These are phyloP conservation scores for Drosophila peninsularis DNA, from an alignment of 2,888 invertebrate species.

Conservation along the genomic window DNA sequence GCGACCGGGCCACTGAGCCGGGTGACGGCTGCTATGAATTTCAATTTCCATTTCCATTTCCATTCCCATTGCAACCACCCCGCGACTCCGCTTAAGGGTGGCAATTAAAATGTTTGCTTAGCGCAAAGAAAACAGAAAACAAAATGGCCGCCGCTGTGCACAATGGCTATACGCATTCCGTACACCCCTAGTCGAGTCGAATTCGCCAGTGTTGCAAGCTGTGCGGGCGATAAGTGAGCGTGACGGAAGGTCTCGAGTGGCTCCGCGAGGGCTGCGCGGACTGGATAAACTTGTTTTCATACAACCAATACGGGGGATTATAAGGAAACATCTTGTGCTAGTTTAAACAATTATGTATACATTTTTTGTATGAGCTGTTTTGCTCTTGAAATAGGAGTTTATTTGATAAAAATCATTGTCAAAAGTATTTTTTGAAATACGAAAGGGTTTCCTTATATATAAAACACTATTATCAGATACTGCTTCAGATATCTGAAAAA, in stretches of 20 bases:
- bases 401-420: no score
- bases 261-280: slow-evolving; percentile 25
- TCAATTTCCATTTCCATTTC: slow-evolving; percentile 55
- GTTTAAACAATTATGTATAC: background rate
- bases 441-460: no score
- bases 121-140: slow-evolving; percentile 23
- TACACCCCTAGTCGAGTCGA: slow-evolving; percentile 7
- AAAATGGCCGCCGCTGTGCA: slow-evolving; percentile 60
- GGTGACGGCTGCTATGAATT: slow-evolving; percentile 60
- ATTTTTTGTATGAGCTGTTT: background rate
- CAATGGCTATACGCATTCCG: slow-evolving; percentile 17
- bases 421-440: no score
- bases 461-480: background rate
- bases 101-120: slow-evolving; percentile 73
- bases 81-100: slow-evolving; percentile 57
- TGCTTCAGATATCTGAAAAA: background rate
- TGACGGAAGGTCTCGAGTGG: slow-evolving; percentile 48
- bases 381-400: background rate
- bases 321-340: background rate
- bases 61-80: slow-evolving; percentile 38
- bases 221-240: slow-evolving; percentile 52
- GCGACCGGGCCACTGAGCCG: background rate
- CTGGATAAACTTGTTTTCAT: slow-evolving; percentile 24
- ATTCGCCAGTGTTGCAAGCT: slow-evolving; percentile 48
- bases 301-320: slow-evolving; percentile 3